phyloP scores from a whole-genome alignment of 2,797 vertebrate genomes.

The Eupleurogrammus muticus region DNA sequence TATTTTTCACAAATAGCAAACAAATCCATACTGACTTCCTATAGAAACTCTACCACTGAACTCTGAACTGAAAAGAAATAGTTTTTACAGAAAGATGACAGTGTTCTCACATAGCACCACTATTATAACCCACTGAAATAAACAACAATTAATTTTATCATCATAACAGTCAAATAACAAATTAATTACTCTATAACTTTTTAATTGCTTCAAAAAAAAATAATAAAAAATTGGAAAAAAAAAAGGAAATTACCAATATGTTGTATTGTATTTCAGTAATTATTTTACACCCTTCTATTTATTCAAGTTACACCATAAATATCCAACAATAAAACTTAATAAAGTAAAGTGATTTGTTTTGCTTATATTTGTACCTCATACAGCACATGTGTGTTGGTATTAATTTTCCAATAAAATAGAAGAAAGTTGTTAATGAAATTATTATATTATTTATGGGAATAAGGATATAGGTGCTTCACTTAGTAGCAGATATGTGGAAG shows the following conservation, averaged over 20 bases:
- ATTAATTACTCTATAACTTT: not conserved
- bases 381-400: not conserved
- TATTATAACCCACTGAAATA: not conserved
- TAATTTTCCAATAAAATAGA: not conserved
- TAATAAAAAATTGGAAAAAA: not conserved
- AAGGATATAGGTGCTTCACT: slow-evolving; percentile 6
- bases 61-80: not conserved
- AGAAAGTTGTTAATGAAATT: slow-evolving; percentile 8
- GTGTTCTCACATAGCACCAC: not conserved
- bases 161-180: not conserved
- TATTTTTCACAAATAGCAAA: no score
- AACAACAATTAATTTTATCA: not conserved
- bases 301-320: not conserved
- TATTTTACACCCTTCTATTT: not conserved
- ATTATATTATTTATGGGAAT: not conserved
- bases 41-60: slow-evolving; percentile 2
- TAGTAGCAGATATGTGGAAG: slow-evolving; percentile 3
- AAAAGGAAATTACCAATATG: not conserved
- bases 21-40: not conserved
- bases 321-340: no score
- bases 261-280: not conserved
- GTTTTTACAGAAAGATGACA: slow-evolving; percentile 8
- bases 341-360: not conserved
- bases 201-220: slow-evolving; percentile 2
- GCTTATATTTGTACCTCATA: not conserved